These are phyloP conservation scores for Oryctolagus cuniculus DNA, from an alignment of 2,113 vertebrate genomes.

Conservation along the genomic window DNA sequence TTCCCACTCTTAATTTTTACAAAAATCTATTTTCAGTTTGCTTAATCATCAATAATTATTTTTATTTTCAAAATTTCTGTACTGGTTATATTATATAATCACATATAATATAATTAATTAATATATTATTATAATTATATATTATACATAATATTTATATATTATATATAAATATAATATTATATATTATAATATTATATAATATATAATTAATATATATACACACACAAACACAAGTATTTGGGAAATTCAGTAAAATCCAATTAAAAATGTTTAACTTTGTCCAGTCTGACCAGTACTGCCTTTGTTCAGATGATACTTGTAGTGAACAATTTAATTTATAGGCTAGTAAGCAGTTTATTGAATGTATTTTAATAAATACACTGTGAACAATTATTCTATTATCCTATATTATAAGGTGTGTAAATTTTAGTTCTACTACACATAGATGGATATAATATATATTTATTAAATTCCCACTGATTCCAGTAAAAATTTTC, in stretches of 20 bases:
- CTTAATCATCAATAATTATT: background rate
- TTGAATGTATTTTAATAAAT: slow-evolving; percentile 26
- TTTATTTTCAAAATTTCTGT: background rate
- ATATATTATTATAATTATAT: no score
- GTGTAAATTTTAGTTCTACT: background rate
- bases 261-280: background rate
- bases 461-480: slow-evolving; percentile 37
- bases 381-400: slow-evolving; percentile 6
- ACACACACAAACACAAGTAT: background rate
- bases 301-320: slow-evolving; percentile 21
- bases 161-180: background rate
- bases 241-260: background rate
- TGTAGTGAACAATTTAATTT: background rate
- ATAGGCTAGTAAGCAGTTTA: background rate
- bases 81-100: background rate
- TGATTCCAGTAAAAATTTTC: slow-evolving; percentile 27
- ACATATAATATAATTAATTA: no score
- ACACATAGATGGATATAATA: background rate
- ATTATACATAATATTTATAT: no score
- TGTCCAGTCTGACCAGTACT: background rate
- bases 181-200: background rate
- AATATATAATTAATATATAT: no score
- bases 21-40: no score
- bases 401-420: background rate
- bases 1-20: no score